phyloP scores from a whole-genome alignment of 2,113 vertebrate species.

The Saguinus imperator region DNA sequence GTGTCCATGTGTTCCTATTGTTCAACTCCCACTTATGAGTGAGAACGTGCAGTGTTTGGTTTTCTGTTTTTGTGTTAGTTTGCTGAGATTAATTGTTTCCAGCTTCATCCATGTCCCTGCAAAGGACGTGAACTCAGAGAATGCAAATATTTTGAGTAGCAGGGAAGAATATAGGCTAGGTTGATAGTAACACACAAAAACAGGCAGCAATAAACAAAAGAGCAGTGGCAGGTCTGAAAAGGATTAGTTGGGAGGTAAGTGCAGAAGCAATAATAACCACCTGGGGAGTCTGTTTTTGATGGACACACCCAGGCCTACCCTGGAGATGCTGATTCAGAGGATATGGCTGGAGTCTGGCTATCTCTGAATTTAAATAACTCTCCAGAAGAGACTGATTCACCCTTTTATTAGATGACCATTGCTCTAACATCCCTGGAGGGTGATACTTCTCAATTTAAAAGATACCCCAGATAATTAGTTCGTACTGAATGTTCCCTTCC shows the following conservation, averaged over 20 bases:
- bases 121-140: neutral
- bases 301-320: neutral
- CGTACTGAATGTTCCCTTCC: neutral
- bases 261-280: neutral
- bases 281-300: neutral
- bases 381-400: neutral
- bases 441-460: neutral
- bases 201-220: neutral
- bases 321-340: neutral
- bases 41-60: too few relatives aligned
- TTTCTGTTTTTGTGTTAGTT: too few relatives aligned
- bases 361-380: neutral
- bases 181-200: neutral
- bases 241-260: neutral
- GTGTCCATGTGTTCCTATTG: too few relatives aligned
- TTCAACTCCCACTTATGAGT: too few relatives aligned
- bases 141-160: neutral
- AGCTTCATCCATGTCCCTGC: too few relatives aligned
- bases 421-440: neutral
- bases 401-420: neutral
- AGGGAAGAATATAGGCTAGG: neutral
- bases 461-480: neutral
- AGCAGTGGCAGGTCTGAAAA: neutral
- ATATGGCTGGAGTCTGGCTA: neutral
- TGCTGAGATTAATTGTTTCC: too few relatives aligned